phyloP scores from a whole-genome alignment of 2,888 invertebrate genomes.

The Brachypalpus laphriformis region DNA sequence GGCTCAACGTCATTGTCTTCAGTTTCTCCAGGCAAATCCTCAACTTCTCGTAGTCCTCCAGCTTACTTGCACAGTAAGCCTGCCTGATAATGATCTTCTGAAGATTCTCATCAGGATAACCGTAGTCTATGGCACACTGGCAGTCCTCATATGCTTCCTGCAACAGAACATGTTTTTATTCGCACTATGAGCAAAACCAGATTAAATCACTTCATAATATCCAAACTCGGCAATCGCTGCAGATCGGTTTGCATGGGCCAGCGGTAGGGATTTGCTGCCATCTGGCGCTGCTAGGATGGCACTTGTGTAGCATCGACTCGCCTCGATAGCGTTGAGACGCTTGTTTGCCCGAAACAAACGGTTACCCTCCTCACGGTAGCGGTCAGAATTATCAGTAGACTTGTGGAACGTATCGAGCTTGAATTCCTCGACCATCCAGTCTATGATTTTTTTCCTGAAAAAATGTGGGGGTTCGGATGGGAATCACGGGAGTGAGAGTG shows the following conservation, averaged over 20 bases:
- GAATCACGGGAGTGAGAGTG: background rate
- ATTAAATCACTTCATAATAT: constrained; percentile 75
- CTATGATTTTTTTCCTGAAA: constrained; percentile 3
- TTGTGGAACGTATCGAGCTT: constrained; percentile 1
- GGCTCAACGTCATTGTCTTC: constrained; percentile 1
- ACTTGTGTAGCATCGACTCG: constrained; percentile 78
- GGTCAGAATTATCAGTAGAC: constrained; percentile 56
- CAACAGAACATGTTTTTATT: too few species aligned
- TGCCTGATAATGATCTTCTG: constrained; percentile 64
- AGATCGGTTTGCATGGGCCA: constrained; percentile 81
- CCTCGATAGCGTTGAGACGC: constrained; percentile 73
- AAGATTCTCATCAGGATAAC: constrained; percentile 70
- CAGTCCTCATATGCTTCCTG: constrained; percentile 80
- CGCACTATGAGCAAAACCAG: background rate
- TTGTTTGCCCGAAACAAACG: constrained; percentile 71
- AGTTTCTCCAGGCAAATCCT: constrained; percentile 28
- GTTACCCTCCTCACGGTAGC: constrained; percentile 78
- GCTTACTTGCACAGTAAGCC: constrained; percentile 50
- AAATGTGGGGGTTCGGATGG: background rate
- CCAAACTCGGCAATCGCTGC: constrained; percentile 79
- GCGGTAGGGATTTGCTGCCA: constrained; percentile 75
- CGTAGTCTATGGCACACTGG: constrained; percentile 77
- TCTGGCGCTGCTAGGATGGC: constrained; percentile 78
- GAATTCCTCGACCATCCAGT: background rate
- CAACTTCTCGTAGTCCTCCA: constrained; percentile 32